Conservation (phyloP, 2,888 invertebrate species). For the Scaptomyza tumidula region DNA sequence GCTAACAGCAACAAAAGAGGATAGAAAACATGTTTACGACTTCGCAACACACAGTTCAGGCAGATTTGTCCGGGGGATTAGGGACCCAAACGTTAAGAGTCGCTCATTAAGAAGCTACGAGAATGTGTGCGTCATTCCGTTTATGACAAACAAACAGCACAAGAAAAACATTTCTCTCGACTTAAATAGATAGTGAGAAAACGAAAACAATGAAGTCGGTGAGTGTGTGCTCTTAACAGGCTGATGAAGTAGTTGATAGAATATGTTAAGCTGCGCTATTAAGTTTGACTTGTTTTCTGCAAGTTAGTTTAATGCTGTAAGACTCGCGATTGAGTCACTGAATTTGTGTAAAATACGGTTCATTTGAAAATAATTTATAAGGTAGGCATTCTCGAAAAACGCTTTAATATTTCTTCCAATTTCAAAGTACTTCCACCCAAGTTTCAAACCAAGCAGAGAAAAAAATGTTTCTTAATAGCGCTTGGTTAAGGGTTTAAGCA, state of each 20-base stretch:
- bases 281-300: background rate
- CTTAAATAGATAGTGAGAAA: constrained; percentile 19
- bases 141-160: constrained; percentile 41
- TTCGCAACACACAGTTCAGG: constrained; percentile 55
- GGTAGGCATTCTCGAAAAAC: no score
- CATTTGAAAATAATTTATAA: no score
- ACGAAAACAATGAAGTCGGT: background rate
- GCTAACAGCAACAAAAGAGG: constrained; percentile 21
- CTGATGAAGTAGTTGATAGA: constrained; percentile 53
- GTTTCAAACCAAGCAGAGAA: background rate
- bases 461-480: background rate
- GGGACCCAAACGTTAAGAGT: constrained; percentile 65
- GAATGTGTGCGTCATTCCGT: constrained; percentile 28
- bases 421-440: no score
- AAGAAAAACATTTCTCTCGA: constrained; percentile 19
- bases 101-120: constrained; percentile 66
- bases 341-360: no score
- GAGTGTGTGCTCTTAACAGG: constrained; percentile 7
- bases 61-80: constrained; percentile 77
- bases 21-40: constrained; percentile 73
- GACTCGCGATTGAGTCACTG: background rate
- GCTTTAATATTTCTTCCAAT: no score
- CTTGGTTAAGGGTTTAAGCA: background rate
- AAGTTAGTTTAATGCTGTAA: background rate
- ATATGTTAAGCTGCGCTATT: constrained; percentile 19